Evolutionary conservation across 1,140 invertebrate genomes (phyloP).

Genomic region (Atta texana): DNA sequence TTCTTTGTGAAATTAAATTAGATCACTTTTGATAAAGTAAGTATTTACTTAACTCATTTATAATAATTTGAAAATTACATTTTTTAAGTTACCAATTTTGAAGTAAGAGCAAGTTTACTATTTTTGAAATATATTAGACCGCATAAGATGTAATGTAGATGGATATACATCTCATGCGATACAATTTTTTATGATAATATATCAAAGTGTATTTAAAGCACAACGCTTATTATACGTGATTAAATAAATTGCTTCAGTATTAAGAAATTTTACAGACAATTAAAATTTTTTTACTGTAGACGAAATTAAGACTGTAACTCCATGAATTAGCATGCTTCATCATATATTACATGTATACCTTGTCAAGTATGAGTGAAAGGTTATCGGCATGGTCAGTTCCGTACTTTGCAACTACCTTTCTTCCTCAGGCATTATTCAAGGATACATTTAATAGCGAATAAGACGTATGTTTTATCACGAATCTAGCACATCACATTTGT

Average conservation of each 20-base stretch:
- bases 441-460: constrained; percentile 53
- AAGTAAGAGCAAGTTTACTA: not conserved
- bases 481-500: constrained; percentile 21
- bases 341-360: not conserved
- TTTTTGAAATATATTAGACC: not conserved
- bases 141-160: not conserved
- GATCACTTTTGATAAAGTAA: too few species aligned
- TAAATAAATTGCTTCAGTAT: constrained; percentile 35
- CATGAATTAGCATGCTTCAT: constrained; percentile 11
- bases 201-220: not conserved
- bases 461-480: constrained; percentile 44
- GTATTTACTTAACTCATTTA: too few species aligned
- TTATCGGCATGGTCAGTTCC: constrained; percentile 48
- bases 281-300: constrained; percentile 2
- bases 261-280: constrained; percentile 32
- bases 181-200: constrained; percentile 25
- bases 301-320: constrained; percentile 8
- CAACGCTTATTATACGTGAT: not conserved
- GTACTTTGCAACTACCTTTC: constrained; percentile 24
- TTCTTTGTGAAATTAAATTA: too few species aligned
- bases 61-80: too few species aligned
- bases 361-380: constrained; percentile 47
- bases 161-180: too few species aligned
- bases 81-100: too few species aligned
- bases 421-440: constrained; percentile 51